These are phyloP conservation scores for Cyanocitta stelleri DNA, from an alignment of 2,113 vertebrate genomes.

Conservation along the genomic window DNA sequence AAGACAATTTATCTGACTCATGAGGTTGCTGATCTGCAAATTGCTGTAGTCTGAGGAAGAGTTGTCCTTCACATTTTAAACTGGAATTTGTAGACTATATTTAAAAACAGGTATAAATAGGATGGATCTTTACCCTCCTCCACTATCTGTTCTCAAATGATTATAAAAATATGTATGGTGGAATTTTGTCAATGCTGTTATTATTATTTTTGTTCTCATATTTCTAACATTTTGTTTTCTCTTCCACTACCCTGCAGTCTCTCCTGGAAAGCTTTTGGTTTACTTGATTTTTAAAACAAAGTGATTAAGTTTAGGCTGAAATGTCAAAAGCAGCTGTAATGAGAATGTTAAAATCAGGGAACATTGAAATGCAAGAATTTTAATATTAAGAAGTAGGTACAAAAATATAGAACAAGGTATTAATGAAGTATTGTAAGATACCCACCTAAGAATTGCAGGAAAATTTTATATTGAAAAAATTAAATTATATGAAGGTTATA, in stretches of 20 bases:
- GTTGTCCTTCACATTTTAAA: background rate
- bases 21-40: background rate
- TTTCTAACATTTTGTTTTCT: background rate
- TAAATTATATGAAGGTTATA: background rate
- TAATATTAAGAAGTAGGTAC: background rate
- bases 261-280: background rate
- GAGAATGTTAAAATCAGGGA: background rate
- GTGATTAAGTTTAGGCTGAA: background rate
- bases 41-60: background rate
- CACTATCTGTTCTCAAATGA: background rate
- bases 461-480: background rate
- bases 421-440: background rate
- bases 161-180: background rate
- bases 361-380: background rate
- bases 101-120: background rate
- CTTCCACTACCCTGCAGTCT: rapidly evolving
- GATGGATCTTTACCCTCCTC: background rate
- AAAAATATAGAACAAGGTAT: background rate
- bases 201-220: background rate
- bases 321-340: background rate
- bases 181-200: background rate
- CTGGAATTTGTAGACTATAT: background rate
- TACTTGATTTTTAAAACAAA: background rate
- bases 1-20: background rate
- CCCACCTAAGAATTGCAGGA: background rate